phyloP scores from a whole-genome alignment of 2,797 vertebrate genomes.

The Octomys mimax region DNA sequence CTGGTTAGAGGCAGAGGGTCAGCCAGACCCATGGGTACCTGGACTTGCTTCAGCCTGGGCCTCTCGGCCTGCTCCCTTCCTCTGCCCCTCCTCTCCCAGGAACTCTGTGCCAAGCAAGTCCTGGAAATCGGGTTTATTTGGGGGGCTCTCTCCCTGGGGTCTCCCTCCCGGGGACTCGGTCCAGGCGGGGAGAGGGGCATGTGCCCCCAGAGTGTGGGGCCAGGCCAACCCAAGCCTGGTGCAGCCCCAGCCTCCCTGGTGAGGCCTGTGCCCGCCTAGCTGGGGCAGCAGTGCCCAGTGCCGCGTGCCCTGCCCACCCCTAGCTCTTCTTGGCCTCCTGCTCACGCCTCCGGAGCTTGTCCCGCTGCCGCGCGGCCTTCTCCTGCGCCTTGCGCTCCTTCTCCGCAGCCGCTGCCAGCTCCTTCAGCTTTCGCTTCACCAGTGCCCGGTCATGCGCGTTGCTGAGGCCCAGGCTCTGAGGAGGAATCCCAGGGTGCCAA shows the following conservation, averaged over 20 bases:
- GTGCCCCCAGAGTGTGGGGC: conserved; percentile 14
- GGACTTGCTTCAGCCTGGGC: not conserved
- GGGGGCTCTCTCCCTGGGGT: conserved; percentile 58
- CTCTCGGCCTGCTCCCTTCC: not conserved
- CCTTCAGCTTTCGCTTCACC: conserved; percentile 93
- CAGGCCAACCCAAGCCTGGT: conserved; percentile 63
- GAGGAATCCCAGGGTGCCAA: conserved; percentile 21
- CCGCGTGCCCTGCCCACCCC: conserved; percentile 35
- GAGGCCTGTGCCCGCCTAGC: conserved; percentile 45
- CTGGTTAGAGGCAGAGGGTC: conserved; percentile 6
- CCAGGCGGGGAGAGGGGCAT: conserved; percentile 6
- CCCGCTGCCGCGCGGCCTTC: conserved; percentile 93
- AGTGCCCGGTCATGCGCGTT: conserved; percentile 92
- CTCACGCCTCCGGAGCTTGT: conserved; percentile 92
- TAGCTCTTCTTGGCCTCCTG: conserved; percentile 92
- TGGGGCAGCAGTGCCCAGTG: conserved; percentile 30
- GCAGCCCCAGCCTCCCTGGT: conserved; percentile 41
- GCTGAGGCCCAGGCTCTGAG: conserved; percentile 92
- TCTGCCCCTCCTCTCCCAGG: conserved; percentile 63
- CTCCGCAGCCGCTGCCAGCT: conserved; percentile 90
- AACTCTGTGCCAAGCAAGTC: conserved; percentile 64
- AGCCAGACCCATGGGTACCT: not conserved
- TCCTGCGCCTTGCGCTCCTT: conserved; percentile 94
- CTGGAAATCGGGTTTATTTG: conserved; percentile 63
- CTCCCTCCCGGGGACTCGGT: conserved; percentile 57